phyloP scores from a whole-genome alignment of 2,113 vertebrate species.

The Gavia stellata region DNA sequence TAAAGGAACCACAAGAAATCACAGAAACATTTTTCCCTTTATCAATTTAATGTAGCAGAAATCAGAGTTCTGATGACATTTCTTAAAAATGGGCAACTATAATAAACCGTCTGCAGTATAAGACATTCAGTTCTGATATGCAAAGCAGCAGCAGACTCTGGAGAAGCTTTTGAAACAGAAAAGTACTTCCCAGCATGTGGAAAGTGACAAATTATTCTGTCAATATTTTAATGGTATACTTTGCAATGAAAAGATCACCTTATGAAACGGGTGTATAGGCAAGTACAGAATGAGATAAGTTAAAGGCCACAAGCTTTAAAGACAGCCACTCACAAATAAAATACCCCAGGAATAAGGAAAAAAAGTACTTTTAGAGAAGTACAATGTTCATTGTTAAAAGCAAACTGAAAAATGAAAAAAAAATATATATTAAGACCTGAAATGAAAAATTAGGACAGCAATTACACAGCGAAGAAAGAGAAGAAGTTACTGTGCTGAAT shows the following conservation, averaged over 20 bases:
- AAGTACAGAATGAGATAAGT: constrained; percentile 10
- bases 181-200: constrained; percentile 36
- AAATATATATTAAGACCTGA: not conserved
- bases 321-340: constrained; percentile 2
- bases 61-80: constrained; percentile 38
- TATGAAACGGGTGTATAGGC: not conserved
- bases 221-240: constrained; percentile 39
- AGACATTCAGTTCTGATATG: constrained; percentile 49
- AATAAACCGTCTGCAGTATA: constrained; percentile 10
- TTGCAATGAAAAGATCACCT: constrained; percentile 27
- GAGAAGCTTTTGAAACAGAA: not conserved
- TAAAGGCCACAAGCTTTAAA: not conserved
- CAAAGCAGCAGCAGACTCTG: constrained; percentile 37
- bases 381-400: not conserved
- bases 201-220: constrained; percentile 46
- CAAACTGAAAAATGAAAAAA: not conserved
- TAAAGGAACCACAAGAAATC: constrained; percentile 9
- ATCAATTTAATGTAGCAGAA: constrained; percentile 19
- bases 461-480: too few relatives aligned
- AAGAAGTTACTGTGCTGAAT: not conserved
- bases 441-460: constrained; percentile 14
- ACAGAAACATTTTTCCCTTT: constrained; percentile 1
- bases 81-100: constrained; percentile 25
- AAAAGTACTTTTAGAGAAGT: constrained; percentile 9
- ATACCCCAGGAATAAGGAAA: not conserved